Evolutionary conservation across 2,797 vertebrate species (phyloP).

Genomic region (Poecilia wingei): DNA sequence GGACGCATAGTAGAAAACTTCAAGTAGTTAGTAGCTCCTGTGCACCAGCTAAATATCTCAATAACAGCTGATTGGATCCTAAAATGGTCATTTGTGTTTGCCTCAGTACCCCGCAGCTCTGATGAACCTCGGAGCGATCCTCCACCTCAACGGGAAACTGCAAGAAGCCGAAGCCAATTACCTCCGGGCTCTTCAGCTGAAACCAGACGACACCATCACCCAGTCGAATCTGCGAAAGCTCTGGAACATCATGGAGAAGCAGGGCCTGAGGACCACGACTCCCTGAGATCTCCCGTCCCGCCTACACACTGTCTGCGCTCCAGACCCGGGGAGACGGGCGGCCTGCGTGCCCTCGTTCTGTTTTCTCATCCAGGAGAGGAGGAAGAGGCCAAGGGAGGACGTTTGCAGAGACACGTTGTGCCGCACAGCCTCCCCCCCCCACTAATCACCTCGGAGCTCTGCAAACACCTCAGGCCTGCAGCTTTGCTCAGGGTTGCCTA

Average conservation of each 20-base stretch:
- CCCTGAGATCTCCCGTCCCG: slow-evolving; percentile 62
- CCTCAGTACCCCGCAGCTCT: slow-evolving; percentile 94
- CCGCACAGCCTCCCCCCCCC: slow-evolving; percentile 18
- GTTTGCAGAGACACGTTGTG: slow-evolving; percentile 54
- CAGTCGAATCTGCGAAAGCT: slow-evolving; percentile 98
- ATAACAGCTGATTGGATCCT: background rate
- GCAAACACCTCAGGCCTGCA: slow-evolving; percentile 60
- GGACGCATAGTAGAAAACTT: background rate
- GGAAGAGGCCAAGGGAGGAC: slow-evolving; percentile 50
- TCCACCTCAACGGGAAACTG: slow-evolving; percentile 96
- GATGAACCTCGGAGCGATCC: slow-evolving; percentile 98
- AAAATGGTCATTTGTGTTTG: slow-evolving; percentile 21
- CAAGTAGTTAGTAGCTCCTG: background rate
- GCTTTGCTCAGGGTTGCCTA: slow-evolving; percentile 45
- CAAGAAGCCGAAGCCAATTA: slow-evolving; percentile 96
- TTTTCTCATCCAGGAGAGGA: slow-evolving; percentile 38
- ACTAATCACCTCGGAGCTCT: slow-evolving; percentile 61
- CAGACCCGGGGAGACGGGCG: slow-evolving; percentile 36
- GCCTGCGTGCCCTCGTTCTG: slow-evolving; percentile 11
- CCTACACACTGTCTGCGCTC: slow-evolving; percentile 44
- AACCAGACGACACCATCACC: slow-evolving; percentile 96
- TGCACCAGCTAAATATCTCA: background rate
- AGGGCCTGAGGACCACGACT: slow-evolving; percentile 89
- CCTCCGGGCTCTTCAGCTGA: slow-evolving; percentile 93
- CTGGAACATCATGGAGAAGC: slow-evolving; percentile 99